phyloP scores from a whole-genome alignment of 2,888 invertebrate genomes.

The Athetis lepigone region DNA sequence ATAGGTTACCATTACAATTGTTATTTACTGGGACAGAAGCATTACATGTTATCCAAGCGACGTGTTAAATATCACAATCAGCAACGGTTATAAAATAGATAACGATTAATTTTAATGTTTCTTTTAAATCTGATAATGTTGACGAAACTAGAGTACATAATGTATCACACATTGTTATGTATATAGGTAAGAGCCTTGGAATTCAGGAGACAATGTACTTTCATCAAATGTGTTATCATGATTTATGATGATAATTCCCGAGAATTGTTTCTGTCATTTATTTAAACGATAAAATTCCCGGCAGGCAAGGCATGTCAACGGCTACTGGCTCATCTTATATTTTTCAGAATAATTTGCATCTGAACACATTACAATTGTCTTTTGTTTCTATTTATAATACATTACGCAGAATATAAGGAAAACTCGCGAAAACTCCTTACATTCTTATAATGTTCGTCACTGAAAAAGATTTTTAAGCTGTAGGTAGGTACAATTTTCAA shows the following conservation, averaged over 20 bases:
- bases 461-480: slow-evolving; percentile 18
- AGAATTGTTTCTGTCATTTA: slow-evolving; percentile 47
- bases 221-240: slow-evolving; percentile 56
- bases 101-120: slow-evolving; percentile 17
- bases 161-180: slow-evolving; percentile 39
- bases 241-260: slow-evolving; percentile 58
- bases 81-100: slow-evolving; percentile 41
- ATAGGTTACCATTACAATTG: slow-evolving; percentile 44
- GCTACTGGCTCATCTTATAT: slow-evolving; percentile 25
- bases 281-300: slow-evolving; percentile 31
- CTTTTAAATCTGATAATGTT: slow-evolving; percentile 29
- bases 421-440: slow-evolving; percentile 40
- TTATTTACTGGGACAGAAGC: slow-evolving; percentile 17
- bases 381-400: slow-evolving; percentile 35
- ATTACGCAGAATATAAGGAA: slow-evolving; percentile 39
- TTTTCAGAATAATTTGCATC: slow-evolving; percentile 9
- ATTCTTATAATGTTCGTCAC: slow-evolving; percentile 24
- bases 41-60: slow-evolving; percentile 17
- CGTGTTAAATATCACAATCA: slow-evolving; percentile 41
- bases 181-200: slow-evolving; percentile 45
- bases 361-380: slow-evolving; percentile 18
- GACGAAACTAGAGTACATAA: slow-evolving; percentile 36
- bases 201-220: slow-evolving; percentile 57
- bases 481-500: slow-evolving; percentile 1
- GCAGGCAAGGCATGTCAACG: slow-evolving; percentile 22